phyloP scores from a whole-genome alignment of 2,888 invertebrate genomes.

The Labia minor region DNA sequence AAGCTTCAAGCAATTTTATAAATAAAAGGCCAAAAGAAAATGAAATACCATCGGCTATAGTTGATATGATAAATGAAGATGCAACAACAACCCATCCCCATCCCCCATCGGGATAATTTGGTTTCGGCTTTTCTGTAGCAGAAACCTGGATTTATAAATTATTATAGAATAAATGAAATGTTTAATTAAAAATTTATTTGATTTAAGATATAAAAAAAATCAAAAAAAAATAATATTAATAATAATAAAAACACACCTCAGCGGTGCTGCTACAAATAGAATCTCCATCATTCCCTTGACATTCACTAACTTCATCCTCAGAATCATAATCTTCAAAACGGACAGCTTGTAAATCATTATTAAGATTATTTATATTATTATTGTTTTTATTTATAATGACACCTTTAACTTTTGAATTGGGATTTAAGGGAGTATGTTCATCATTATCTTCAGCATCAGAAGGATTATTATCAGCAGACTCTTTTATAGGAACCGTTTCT shows the following conservation, averaged over 20 bases:
- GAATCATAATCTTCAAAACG: not conserved
- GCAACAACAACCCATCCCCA: constrained; percentile 87
- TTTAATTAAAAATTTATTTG: not conserved
- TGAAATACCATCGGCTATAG: constrained; percentile 86
- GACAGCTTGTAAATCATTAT: not conserved
- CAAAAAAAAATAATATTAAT: not conserved
- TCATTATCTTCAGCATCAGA: not conserved
- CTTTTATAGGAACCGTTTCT: not conserved
- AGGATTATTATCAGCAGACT: not conserved
- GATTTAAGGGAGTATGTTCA: not conserved
- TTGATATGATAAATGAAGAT: constrained; percentile 72
- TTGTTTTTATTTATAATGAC: not conserved
- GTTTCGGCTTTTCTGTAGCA: constrained; percentile 32
- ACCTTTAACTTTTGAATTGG: not conserved
- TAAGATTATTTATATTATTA: not conserved
- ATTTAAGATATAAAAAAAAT: not conserved
- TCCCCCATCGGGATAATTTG: constrained; percentile 65
- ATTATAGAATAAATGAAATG: not conserved
- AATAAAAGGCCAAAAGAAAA: constrained; percentile 87
- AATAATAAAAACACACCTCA: not conserved
- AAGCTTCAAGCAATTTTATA: constrained; percentile 69
- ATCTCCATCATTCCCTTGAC: constrained; percentile 17
- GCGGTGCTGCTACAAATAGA: constrained; percentile 21
- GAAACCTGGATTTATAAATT: constrained; percentile 8
- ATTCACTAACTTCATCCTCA: not conserved